Percentiles rank a stretch among this genome's conserved stretches.
Evolutionary conservation across 2,888 invertebrate genomes (phyloP).

Genomic region (Andrena praecox): DNA sequence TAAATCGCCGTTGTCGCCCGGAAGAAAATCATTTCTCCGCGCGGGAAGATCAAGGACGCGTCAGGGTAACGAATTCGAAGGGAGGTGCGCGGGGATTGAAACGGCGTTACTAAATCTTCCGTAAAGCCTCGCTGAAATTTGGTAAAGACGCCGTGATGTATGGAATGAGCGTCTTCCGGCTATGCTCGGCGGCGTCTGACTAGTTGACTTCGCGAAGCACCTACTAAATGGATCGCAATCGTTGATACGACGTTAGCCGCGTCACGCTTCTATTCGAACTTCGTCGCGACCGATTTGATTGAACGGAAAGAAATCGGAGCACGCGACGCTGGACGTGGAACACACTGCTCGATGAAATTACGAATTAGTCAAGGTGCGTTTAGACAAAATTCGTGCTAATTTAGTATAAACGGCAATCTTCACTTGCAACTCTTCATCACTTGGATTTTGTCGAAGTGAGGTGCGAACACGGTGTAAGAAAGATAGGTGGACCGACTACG

Average conservation of each 20-base stretch:
- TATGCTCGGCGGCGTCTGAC: background rate
- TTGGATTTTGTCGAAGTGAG: too few species aligned
- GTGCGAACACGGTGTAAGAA: too few species aligned
- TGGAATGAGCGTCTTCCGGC: background rate
- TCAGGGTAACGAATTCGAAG: constrained; percentile 9
- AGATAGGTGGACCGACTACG: too few species aligned
- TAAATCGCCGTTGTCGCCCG: constrained; percentile 21
- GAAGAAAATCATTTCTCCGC: constrained; percentile 21
- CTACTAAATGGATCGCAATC: constrained; percentile 44
- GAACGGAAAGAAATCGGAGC: background rate
- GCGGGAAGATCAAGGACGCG: constrained; percentile 28
- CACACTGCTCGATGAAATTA: background rate
- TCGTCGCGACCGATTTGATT: background rate
- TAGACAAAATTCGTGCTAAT: too few species aligned
- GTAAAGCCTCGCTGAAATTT: constrained; percentile 11
- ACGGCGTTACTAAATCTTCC: background rate
- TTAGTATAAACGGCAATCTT: too few species aligned
- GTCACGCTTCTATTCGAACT: background rate
- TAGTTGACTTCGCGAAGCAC: constrained; percentile 14
- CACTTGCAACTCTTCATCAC: too few species aligned
- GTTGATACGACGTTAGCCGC: constrained; percentile 23
- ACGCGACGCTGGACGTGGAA: background rate
- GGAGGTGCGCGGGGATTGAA: background rate
- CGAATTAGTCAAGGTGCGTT: background rate
- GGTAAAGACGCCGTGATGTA: constrained; percentile 7